Base-by-base conservation (phyloP, 2,888 invertebrate species). In the Oeneis ivallda region DNA sequence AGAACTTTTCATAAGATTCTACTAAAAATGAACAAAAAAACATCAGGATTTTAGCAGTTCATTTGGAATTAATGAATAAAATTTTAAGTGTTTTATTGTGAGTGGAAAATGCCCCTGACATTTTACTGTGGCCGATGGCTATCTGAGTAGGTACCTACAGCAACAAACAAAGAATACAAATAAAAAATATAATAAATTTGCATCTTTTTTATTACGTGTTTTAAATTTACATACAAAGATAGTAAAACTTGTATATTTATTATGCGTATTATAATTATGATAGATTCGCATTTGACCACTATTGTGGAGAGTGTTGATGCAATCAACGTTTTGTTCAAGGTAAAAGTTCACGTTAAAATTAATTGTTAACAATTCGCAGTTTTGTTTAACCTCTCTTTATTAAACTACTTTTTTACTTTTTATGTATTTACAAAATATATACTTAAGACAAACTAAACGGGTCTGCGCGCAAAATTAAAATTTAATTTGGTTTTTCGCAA, bases 61-160 rank as follows among this genome's bases (percentile, higher is more conserved):
- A 34, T 47, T 58, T 32, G 34, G 58, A 58, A 58, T 58, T 47
- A 47, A 58, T 58, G 58, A 47, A 58, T 45, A 47, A 58, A 58
- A 45, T 58, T 47, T 47, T 15, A 58, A 34, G 47, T 58, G 58
- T 47, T 57, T 57, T 57, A 58, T 58, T 58, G 58, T 45, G 34
- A 47, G 58, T 45, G 45, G 47, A 47, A 47, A 58, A 58, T 11
- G 47, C 45, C 58, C 58, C 58, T 58, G 58, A 58, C 58, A 58
- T 58, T 58, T 58, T 7, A 32, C 45, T 34, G 58, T 58, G 58
- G 45, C 41, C 56, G 39, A 57, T 57, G 56, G 34, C 39, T 54
- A 54, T 54, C 54, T 58, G 32, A 32, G 43, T 37, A 34, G 32
- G 32, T 34, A 34, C 4, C 4, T 26, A 32, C 13, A 26, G 13